Evolutionary conservation across 2,888 invertebrate genomes (phyloP), one percentile per base, ranked within the genome.

Genomic region (Lacanobia oleracea): DNA sequence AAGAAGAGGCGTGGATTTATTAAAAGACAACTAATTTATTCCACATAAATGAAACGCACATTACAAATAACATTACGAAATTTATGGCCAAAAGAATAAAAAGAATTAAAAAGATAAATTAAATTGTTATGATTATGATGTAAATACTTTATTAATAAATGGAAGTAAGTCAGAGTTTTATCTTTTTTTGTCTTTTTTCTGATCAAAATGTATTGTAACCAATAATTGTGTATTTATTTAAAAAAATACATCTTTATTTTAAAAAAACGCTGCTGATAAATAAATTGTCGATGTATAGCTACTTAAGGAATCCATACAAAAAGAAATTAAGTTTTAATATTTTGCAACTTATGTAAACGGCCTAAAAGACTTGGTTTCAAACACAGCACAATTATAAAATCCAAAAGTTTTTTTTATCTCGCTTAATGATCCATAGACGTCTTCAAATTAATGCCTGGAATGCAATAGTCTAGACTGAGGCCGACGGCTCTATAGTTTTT

Each of bases 401-500:
- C 23, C n/a, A 50, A 53, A 68, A 33, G 45, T 53, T 9, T 66
- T 70, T 59, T 62, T 59, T 21, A 64, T 54, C 23, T 10, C 53
- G 21, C 37, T 48, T 60, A 72, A 74, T 72, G 66, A 71, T 57
- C 40, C 43, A 60, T 50, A 78, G 45, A 70, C 70, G 66, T 65
- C 64, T 81, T 61, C 43, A 73, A 85, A 72, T 75, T 59, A 68
- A 72, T 64, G 71, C 67, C 67, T 64, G 62, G 72, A 74, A 75
- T 68, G 81, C 67, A 59, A 62, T 18, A 48, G 61, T 67, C 75
- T 66, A 81, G 70, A 75, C 61, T 72, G 53, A 56, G 62, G 61
- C 72, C 73, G 68, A 56, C 68, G 65, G 73, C 53, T 81, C 70
- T 64, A 75, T 75, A 79, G 71, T 75, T 86, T 84, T 85, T 75